Conservation (phyloP, 2,113 vertebrate species). For the Nipponia nippon region DNA sequence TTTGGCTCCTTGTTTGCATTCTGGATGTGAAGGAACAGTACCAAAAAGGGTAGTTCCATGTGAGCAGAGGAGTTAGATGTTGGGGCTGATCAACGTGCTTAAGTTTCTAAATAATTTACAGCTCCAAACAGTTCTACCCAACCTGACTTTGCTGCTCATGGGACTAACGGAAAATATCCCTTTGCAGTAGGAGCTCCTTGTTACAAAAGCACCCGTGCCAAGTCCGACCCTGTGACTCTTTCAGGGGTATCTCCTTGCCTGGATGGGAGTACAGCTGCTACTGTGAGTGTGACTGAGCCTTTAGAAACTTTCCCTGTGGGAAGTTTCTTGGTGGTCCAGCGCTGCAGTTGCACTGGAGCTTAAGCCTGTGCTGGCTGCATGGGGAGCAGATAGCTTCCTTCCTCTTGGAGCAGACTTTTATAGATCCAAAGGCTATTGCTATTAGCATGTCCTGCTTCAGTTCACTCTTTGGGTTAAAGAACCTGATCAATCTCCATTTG, state of each 20-base stretch:
- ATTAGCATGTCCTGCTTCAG: neutral
- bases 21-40: neutral
- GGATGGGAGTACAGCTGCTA: neutral
- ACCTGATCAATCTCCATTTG: neutral
- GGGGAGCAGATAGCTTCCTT: neutral
- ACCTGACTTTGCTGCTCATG: accelerated
- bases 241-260: neutral
- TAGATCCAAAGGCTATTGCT: neutral
- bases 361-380: accelerated
- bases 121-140: neutral
- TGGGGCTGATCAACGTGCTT: neutral
- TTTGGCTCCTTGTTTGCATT: neutral
- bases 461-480: neutral
- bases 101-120: neutral
- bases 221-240: neutral
- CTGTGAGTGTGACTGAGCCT: neutral
- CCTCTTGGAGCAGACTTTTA: neutral
- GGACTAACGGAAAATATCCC: neutral
- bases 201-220: neutral
- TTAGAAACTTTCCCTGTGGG: neutral
- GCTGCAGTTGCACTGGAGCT: accelerated
- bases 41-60: neutral
- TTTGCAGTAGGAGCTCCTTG: neutral
- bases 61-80: neutral
- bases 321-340: neutral